A percentile compares a stretch with the other conserved stretches of the same genome.
Conservation (phyloP, 2,888 invertebrate genomes). For the Sipha maydis region DNA sequence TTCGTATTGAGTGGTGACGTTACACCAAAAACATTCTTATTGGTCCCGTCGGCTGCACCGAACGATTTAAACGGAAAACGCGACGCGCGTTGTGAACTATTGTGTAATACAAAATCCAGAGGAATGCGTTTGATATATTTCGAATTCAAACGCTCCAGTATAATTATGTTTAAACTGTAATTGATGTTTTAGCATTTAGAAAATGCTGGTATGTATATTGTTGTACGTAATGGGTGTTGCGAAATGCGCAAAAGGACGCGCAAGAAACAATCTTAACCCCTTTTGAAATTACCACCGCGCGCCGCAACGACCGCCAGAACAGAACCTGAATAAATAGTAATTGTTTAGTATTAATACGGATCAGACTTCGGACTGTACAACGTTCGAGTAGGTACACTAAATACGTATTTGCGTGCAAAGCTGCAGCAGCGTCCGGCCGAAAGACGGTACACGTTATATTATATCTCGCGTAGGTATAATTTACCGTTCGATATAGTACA, state of each 20-base stretch:
- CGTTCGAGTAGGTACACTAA: background rate
- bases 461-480: too few species aligned
- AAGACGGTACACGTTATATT: background rate
- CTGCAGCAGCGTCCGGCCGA: background rate
- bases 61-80: too few species aligned
- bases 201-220: background rate
- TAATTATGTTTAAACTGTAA: background rate
- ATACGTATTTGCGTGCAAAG: background rate
- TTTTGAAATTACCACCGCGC: background rate
- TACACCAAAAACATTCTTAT: too few species aligned
- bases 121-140: background rate
- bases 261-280: background rate
- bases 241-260: background rate
- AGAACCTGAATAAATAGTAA: background rate
- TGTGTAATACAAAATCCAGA: too few species aligned
- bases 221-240: background rate
- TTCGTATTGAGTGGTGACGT: too few species aligned
- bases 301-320: background rate
- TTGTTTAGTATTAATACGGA: background rate
- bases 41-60: too few species aligned
- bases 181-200: background rate
- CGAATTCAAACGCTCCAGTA: background rate
- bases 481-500: too few species aligned
- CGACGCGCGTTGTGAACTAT: too few species aligned
- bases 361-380: background rate